Percentiles rank a stretch among this genome's conserved stretches.
Evolutionary conservation across 1,140 invertebrate species (phyloP).

Genomic region (Oedothorax gibbosus): DNA sequence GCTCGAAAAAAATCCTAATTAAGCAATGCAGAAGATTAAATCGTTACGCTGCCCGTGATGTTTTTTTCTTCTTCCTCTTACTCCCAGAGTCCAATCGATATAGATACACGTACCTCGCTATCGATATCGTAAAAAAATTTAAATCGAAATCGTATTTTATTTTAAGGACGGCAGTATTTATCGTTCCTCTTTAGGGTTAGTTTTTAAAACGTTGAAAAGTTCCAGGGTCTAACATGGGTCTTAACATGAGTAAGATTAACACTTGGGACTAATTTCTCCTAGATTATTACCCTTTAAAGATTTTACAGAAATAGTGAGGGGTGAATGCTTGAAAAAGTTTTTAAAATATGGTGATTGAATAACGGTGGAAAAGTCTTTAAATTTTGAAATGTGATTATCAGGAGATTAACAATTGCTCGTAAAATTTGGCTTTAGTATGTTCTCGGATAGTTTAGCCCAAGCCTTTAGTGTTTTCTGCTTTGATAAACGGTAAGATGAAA

Average conservation of each 20-base stretch:
- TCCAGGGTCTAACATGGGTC: constrained; percentile 9
- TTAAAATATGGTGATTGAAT: constrained; percentile 51
- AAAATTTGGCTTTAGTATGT: constrained; percentile 35
- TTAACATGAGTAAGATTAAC: constrained; percentile 33
- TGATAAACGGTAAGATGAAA: constrained; percentile 7
- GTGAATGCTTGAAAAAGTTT: constrained; percentile 44
- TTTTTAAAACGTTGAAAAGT: constrained; percentile 13
- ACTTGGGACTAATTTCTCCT: constrained; percentile 26
- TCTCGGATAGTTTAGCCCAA: constrained; percentile 2
- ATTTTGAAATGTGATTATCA: constrained; percentile 47
- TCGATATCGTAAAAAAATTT: constrained; percentile 30
- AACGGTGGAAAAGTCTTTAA: constrained; percentile 22
- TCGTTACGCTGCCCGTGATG: constrained; percentile 20
- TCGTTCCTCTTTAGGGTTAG: constrained; percentile 26
- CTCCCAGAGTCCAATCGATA: constrained; percentile 47
- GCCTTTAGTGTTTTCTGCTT: not conserved
- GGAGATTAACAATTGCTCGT: constrained; percentile 48
- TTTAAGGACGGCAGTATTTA: constrained; percentile 49
- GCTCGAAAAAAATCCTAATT: constrained; percentile 54
- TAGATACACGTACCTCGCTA: not conserved
- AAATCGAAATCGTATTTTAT: constrained; percentile 10
- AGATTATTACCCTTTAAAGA: constrained; percentile 41
- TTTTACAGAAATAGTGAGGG: constrained; percentile 6
- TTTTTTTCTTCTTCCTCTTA: constrained; percentile 31
- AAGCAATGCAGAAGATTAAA: constrained; percentile 60